Conservation (phyloP, 2,113 vertebrate genomes). For the Brevimyrus niger region DNA sequence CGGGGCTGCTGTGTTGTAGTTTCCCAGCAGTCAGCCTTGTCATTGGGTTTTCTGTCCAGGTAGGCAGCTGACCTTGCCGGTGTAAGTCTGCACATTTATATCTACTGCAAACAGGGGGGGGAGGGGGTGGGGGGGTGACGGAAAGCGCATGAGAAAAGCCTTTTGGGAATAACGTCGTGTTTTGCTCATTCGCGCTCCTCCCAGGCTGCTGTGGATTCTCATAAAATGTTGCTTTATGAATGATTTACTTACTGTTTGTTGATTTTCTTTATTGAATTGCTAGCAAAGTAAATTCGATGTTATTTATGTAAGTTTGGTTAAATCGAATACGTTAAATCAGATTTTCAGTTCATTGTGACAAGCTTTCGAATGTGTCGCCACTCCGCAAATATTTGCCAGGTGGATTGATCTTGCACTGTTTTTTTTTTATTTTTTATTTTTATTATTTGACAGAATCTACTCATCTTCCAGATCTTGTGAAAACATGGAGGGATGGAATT, state of each 20-base stretch:
- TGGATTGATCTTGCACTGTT: neutral
- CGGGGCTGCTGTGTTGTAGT: neutral
- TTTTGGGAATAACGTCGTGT: neutral
- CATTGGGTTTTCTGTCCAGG: neutral
- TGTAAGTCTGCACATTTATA: neutral
- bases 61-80: neutral
- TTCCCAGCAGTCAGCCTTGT: neutral
- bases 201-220: neutral
- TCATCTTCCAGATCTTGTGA: neutral
- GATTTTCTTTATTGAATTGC: neutral
- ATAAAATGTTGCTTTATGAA: neutral
- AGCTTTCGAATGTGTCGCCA: neutral
- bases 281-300: neutral
- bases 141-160: neutral
- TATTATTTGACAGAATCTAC: neutral
- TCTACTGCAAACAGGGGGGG: neutral
- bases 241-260: neutral
- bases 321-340: neutral
- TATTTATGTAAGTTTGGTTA: too few relatives aligned
- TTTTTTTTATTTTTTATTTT: neutral
- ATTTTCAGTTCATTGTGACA: neutral
- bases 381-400: neutral
- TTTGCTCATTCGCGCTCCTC: neutral
- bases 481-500: conserved; percentile 30
- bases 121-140: too few relatives aligned